Percentiles rank a stretch among this genome's conserved stretches.
Conservation (phyloP, 2,888 invertebrate genomes). For the Galerucella nymphaeae region DNA sequence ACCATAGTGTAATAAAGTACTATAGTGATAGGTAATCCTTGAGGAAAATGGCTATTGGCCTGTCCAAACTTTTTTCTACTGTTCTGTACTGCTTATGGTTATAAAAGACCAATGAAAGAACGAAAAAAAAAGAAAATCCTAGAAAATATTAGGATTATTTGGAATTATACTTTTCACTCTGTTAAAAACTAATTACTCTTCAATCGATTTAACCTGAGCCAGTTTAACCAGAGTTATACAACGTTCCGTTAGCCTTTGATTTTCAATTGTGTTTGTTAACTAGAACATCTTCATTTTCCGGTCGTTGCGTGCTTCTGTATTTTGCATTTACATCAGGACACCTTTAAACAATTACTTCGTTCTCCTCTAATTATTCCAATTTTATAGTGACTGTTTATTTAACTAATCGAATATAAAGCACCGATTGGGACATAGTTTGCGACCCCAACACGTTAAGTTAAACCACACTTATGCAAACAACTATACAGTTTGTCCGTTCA, state of each 20-base stretch:
- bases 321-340: slow-evolving; percentile 25
- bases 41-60: no score
- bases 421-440: not conserved
- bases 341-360: slow-evolving; percentile 25
- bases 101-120: no score
- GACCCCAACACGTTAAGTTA: no score
- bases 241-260: not conserved
- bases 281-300: slow-evolving; percentile 32
- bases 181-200: slow-evolving; percentile 1
- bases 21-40: no score
- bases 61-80: no score
- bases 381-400: slow-evolving; percentile 1
- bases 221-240: not conserved
- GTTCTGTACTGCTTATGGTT: no score
- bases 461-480: no score
- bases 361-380: slow-evolving; percentile 25
- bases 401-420: not conserved
- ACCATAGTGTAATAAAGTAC: no score
- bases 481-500: no score
- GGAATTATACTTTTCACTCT: not conserved
- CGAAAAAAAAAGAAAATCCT: no score
- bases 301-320: slow-evolving; percentile 25
- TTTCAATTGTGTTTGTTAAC: slow-evolving; percentile 26
- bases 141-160: no score
- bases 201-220: not conserved